A percentile compares a stretch with the other conserved stretches of the same genome.
phyloP scores from a whole-genome alignment of 1,140 invertebrate genomes.

The Drosophila nannoptera region DNA sequence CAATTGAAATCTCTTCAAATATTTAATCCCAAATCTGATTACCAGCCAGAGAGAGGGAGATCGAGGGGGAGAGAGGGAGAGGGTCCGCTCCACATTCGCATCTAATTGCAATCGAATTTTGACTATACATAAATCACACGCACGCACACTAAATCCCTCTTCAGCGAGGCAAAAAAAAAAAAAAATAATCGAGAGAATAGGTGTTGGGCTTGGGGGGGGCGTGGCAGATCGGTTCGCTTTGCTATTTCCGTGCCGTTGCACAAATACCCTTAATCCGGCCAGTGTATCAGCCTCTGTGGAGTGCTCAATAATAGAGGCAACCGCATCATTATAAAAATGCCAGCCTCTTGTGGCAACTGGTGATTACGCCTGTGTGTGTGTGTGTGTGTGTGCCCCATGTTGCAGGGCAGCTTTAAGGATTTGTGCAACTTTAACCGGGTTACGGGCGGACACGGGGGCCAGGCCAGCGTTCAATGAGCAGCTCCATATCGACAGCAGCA shows the following conservation, averaged over 20 bases:
- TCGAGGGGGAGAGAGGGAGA: too few relatives aligned
- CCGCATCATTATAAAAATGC: slow-evolving; percentile 50
- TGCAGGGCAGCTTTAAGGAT: slow-evolving; percentile 41
- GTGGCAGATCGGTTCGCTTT: background rate
- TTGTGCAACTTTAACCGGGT: slow-evolving; percentile 41
- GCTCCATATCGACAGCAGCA: background rate
- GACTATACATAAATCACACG: slow-evolving; percentile 41
- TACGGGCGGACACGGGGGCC: background rate
- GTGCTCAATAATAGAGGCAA: slow-evolving; percentile 37
- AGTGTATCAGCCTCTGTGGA: slow-evolving; percentile 11
- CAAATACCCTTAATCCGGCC: slow-evolving; percentile 35
- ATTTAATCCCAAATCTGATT: slow-evolving; percentile 9
- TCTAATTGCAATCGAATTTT: slow-evolving; percentile 26
- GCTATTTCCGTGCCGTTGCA: slow-evolving; percentile 38
- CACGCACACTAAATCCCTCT: slow-evolving; percentile 27
- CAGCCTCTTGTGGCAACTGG: slow-evolving; percentile 30
- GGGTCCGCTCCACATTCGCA: too few relatives aligned
- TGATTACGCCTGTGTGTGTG: slow-evolving; percentile 27
- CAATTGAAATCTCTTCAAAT: background rate
- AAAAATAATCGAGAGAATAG: background rate
- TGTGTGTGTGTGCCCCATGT: slow-evolving; percentile 17
- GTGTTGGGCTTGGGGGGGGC: background rate
- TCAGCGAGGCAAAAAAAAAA: too few relatives aligned
- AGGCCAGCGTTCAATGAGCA: too few relatives aligned
- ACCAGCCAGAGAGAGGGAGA: background rate